phyloP scores from a whole-genome alignment of 2,888 invertebrate species.

The Chrysotoxum bicinctum region DNA sequence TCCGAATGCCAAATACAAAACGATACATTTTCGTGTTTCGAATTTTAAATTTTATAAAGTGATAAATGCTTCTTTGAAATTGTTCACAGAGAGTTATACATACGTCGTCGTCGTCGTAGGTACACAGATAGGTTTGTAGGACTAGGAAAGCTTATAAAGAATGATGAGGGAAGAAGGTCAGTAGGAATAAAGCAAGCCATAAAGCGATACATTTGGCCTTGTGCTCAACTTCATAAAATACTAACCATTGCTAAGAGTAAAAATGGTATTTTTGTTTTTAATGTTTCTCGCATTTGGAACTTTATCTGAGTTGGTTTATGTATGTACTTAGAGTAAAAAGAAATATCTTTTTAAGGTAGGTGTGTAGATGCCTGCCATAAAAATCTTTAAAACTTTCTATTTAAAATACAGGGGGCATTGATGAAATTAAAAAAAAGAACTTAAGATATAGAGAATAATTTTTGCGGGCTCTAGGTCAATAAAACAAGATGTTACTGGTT shows the following conservation, averaged over 20 bases:
- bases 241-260: constrained; percentile 23
- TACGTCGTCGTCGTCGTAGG: too few species aligned
- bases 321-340: background rate
- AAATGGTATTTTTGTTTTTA: background rate
- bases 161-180: constrained; percentile 19
- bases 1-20: constrained; percentile 60
- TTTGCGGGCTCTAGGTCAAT: too few species aligned
- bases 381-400: background rate
- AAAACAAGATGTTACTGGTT: too few species aligned
- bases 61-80: constrained; percentile 73
- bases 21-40: constrained; percentile 74
- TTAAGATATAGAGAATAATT: too few species aligned
- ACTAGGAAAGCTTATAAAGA: background rate
- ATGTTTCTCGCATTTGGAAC: background rate
- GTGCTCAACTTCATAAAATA: constrained; percentile 50
- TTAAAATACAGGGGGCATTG: too few species aligned
- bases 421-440: too few species aligned
- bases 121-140: background rate
- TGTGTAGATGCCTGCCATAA: background rate
- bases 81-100: constrained; percentile 41
- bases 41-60: constrained; percentile 74
- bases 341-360: background rate
- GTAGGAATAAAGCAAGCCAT: constrained; percentile 19
- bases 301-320: constrained; percentile 9
- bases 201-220: constrained; percentile 55